Evolutionary conservation across 1,140 invertebrate genomes (phyloP), one percentile per base, ranked within the genome.

Genomic region (Helicoverpa zea): DNA sequence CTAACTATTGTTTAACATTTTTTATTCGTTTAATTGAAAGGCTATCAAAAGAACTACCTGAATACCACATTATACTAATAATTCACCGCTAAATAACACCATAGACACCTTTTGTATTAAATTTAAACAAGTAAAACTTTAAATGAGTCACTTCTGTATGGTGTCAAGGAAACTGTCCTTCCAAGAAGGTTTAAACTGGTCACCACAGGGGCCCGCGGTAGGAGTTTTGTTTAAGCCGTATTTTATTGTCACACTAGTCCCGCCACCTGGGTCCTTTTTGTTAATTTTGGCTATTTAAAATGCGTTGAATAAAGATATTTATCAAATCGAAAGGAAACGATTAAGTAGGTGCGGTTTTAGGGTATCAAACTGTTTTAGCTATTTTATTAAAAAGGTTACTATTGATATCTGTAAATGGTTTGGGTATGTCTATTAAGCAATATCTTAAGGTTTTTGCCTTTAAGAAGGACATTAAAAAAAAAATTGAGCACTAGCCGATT

Each of bases 181-280:
- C 66, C 54, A 16, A 70, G 66, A 72, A 79, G 66, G 77, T 72
- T 49, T 72, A 23, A 68, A 79, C 54, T 72, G 77, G 77, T 70
- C 77, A 79, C 77, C 77, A 54, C 77, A 54, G 77, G 77, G 64
- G 54, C 23, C 66, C 77, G 63, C 77, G 66, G 64, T 77, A 56
- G 75, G 75, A 54, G 75, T 77, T 77, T 77, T 77, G 75, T 77
- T 77, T 77, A 77, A 77, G 47, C 61, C 75, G 61, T 77, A 77
- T 77, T 77, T 77, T 77, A 77, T 77, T 49, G 75, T 77, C 75
- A 77, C 75, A 77, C 75, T 77, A 77, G 59, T n/a, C 59, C 29
- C 59, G 61, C 23, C 75, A 77, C 75, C 58, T 75, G 43, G 49
- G 5, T 16, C n/a, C 54, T 77, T 77, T 77, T 76, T 63, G 49